Percentiles rank a stretch among this genome's conserved stretches.
These are phyloP conservation scores for Phalacrocorax brasilianus DNA, from an alignment of 2,113 vertebrate species.

Conservation along the genomic window DNA sequence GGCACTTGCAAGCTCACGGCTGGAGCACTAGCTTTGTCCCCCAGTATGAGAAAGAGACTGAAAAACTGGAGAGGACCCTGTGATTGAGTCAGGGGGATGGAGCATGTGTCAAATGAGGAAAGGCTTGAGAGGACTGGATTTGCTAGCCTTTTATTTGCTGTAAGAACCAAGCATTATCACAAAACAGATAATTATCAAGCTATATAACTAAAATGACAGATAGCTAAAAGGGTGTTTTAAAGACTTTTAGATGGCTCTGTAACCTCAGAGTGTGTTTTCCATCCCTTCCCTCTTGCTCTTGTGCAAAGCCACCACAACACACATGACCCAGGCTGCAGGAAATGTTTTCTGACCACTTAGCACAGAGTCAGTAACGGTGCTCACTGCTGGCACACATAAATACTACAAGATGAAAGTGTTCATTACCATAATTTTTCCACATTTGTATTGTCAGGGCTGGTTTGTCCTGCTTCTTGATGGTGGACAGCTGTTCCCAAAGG, in stretches of 20 bases:
- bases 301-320: background rate
- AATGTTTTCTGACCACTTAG: background rate
- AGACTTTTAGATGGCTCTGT: background rate
- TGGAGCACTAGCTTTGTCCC: background rate
- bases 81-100: background rate
- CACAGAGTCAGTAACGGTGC: background rate
- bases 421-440: background rate
- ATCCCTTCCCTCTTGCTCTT: background rate
- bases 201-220: background rate
- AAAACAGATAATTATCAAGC: background rate
- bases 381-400: background rate
- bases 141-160: background rate
- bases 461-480: background rate
- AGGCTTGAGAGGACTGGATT: background rate
- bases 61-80: background rate
- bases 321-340: background rate
- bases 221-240: background rate
- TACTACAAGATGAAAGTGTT: background rate
- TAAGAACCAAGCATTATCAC: background rate
- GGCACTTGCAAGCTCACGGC: background rate
- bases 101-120: background rate
- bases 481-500: background rate
- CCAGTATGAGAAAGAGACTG: fast-evolving
- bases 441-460: background rate
- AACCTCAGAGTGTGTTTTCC: background rate